Evolutionary conservation across 2,113 vertebrate genomes (phyloP).

Genomic region (Misgurnus anguillicaudatus): DNA sequence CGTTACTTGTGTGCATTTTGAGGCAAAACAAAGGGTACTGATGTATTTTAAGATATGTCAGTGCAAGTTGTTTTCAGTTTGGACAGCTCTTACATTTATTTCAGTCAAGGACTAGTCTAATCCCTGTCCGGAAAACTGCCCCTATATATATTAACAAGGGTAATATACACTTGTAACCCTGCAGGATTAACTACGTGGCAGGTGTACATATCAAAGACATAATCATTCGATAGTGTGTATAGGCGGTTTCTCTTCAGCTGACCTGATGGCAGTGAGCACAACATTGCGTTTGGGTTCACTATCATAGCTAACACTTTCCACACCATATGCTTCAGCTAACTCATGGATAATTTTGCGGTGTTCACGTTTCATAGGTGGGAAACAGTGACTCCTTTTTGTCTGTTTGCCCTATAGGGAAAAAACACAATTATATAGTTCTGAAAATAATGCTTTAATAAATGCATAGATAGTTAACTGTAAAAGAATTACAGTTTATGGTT

Average conservation of each 20-base stretch:
- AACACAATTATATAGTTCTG: slow-evolving; percentile 37
- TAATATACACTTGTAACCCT: too few species aligned
- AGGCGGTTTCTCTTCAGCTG: not conserved
- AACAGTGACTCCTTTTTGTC: slow-evolving; percentile 88
- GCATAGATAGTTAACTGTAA: not conserved
- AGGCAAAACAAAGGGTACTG: too few species aligned
- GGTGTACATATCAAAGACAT: too few species aligned
- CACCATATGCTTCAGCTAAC: slow-evolving; percentile 87
- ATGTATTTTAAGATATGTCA: too few species aligned
- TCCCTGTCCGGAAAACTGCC: too few species aligned
- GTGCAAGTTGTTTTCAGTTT: too few species aligned
- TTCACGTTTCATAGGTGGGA: slow-evolving; percentile 95
- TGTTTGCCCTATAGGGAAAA: slow-evolving; percentile 82
- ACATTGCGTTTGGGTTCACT: slow-evolving; percentile 96
- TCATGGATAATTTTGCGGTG: slow-evolving; percentile 94
- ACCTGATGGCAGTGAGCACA: slow-evolving; percentile 92
- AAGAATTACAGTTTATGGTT: not conserved
- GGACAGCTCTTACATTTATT: too few species aligned
- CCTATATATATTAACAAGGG: too few species aligned
- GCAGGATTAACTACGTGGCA: too few species aligned
- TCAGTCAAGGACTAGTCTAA: too few species aligned
- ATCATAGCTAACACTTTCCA: slow-evolving; percentile 96
- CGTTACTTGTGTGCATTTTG: too few species aligned
- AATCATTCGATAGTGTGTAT: too few species aligned
- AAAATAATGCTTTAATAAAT: not conserved